A percentile compares a stretch with the other conserved stretches of the same genome.
Conservation (phyloP, 2,113 vertebrate species). For the Cricetomys ansorgei region DNA sequence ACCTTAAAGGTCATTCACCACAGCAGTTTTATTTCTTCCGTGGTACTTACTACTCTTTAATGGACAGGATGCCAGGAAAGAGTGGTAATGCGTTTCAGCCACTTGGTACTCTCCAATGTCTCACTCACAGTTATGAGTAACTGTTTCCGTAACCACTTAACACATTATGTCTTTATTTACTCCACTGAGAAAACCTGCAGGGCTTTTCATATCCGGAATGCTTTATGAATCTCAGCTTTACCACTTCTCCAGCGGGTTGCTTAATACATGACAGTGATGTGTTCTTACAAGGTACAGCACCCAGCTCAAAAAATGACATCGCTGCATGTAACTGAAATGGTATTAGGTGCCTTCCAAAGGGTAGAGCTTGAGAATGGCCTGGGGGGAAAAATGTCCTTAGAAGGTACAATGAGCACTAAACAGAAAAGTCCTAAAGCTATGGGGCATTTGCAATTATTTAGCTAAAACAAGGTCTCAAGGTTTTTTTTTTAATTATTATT, state of each 20-base stretch:
- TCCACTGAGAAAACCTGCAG: not conserved
- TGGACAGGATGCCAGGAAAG: not conserved
- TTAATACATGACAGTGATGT: not conserved
- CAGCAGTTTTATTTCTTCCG: not conserved
- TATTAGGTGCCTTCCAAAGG: not conserved
- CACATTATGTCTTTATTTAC: not conserved
- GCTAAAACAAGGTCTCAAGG: not conserved
- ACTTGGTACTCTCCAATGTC: not conserved
- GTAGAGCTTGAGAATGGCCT: not conserved
- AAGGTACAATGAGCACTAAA: not conserved
- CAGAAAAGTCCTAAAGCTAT: not conserved
- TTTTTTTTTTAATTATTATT: not conserved
- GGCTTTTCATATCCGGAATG: not conserved
- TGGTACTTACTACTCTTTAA: not conserved
- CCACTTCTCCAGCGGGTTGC: not conserved
- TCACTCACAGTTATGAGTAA: not conserved
- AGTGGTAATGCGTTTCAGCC: not conserved
- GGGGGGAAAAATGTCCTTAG: not conserved
- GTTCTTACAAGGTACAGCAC: not conserved
- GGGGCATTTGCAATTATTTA: not conserved
- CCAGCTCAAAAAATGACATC: not conserved
- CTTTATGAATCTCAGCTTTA: not conserved
- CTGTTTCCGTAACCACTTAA: not conserved
- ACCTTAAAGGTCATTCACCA: not conserved
- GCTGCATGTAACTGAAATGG: not conserved